A percentile compares a stretch with the other conserved stretches of the same genome.
Evolutionary conservation across 2,888 invertebrate genomes (phyloP).

Genomic region (Pyralis farinalis): DNA sequence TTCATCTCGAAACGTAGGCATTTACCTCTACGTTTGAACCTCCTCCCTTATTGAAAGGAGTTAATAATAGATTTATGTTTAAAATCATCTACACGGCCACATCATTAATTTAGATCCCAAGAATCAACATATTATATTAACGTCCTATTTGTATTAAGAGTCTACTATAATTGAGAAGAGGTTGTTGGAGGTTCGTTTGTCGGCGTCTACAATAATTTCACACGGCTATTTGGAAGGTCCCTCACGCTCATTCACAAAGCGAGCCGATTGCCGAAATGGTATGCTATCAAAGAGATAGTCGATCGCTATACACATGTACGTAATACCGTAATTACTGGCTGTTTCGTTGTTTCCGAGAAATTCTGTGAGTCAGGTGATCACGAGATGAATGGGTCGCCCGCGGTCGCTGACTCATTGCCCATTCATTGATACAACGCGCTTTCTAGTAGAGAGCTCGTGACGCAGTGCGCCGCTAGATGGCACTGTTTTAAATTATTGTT

Average conservation of each 20-base stretch:
- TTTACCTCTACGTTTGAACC: too few relatives aligned
- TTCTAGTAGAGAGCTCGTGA: conserved; percentile 26
- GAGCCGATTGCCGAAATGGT: not conserved
- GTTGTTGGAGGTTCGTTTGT: not conserved
- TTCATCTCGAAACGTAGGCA: too few relatives aligned
- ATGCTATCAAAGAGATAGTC: conserved; percentile 1
- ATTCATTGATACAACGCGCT: conserved; percentile 67
- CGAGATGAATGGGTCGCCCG: conserved; percentile 49
- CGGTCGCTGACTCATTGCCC: conserved; percentile 50
- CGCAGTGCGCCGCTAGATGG: conserved; percentile 33
- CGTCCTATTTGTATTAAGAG: too few relatives aligned
- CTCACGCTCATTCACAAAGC: not conserved
- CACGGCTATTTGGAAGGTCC: not conserved
- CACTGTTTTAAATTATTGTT: conserved; percentile 21
- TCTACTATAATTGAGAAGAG: too few relatives aligned
- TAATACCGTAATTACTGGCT: conserved; percentile 2
- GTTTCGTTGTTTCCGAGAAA: conserved; percentile 45
- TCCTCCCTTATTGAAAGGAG: too few relatives aligned
- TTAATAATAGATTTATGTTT: too few relatives aligned
- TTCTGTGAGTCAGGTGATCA: conserved; percentile 46
- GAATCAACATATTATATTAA: too few relatives aligned
- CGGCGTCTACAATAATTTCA: not conserved
- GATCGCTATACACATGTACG: not conserved
- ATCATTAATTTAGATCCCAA: too few relatives aligned
- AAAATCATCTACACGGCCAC: too few relatives aligned